Evolutionary conservation across 2,113 vertebrate species (phyloP).

Genomic region (Phycodurus eques): DNA sequence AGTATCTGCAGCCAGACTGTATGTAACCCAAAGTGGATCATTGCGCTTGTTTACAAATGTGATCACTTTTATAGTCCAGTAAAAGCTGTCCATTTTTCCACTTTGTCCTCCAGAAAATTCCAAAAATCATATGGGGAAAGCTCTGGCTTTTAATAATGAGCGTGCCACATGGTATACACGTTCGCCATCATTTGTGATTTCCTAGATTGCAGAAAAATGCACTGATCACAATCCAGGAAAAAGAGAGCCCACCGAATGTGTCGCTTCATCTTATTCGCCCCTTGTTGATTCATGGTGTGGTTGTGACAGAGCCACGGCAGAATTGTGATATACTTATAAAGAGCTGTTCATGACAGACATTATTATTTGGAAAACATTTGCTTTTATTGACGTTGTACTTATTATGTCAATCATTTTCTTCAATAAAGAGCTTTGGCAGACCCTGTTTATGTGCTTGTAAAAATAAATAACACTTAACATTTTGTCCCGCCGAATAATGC

Average conservation of each 20-base stretch:
- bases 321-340: conserved; percentile 26
- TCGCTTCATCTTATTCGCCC: conserved; percentile 36
- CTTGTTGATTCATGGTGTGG: conserved; percentile 43
- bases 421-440: neutral
- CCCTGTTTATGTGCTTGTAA: conserved; percentile 9
- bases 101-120: conserved; percentile 24
- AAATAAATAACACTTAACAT: neutral
- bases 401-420: neutral
- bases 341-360: conserved; percentile 42
- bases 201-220: conserved; percentile 20
- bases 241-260: conserved; percentile 42
- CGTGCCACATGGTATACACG: conserved; percentile 12
- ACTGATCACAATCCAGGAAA: conserved; percentile 61
- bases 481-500: neutral
- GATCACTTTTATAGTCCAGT: conserved; percentile 37
- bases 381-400: neutral
- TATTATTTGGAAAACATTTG: conserved; percentile 21
- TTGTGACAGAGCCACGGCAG: conserved; percentile 42
- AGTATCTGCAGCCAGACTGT: conserved; percentile 10
- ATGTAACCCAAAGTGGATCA: conserved; percentile 2
- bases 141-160: conserved; percentile 26
- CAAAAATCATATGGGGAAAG: conserved; percentile 25
- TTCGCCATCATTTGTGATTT: conserved; percentile 39
- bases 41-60: conserved; percentile 30
- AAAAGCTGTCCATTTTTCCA: conserved; percentile 38